Evolutionary conservation across 1,140 invertebrate genomes (phyloP).

Genomic region (Leptoteleia sp.): DNA sequence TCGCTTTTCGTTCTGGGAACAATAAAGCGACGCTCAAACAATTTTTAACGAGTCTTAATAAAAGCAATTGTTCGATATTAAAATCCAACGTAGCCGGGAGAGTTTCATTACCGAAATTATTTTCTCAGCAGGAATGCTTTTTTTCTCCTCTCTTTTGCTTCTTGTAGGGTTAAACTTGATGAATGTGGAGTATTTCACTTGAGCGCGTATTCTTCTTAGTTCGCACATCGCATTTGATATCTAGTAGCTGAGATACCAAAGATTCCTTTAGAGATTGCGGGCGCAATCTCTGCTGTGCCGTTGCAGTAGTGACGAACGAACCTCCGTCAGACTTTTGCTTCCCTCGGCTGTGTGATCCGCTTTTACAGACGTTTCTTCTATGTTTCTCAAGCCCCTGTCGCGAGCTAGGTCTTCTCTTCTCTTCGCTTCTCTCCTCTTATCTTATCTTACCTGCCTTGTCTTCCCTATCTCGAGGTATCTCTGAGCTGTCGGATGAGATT

Average conservation of each 20-base stretch:
- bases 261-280: constrained; percentile 79
- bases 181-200: constrained; percentile 62
- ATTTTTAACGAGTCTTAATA: not conserved
- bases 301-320: constrained; percentile 75
- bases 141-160: too few relatives aligned
- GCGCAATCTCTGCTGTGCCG: constrained; percentile 73
- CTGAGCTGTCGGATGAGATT: constrained; percentile 74
- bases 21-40: not conserved
- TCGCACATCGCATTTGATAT: constrained; percentile 60
- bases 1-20: not conserved
- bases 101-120: constrained; percentile 30
- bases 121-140: constrained; percentile 39
- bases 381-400: constrained; percentile 62
- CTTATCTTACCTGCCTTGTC: constrained; percentile 66
- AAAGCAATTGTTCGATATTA: not conserved
- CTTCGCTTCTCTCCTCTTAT: constrained; percentile 66
- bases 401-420: constrained; percentile 46
- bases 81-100: not conserved
- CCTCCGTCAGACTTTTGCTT: constrained; percentile 67
- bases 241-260: constrained; percentile 75
- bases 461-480: constrained; percentile 68
- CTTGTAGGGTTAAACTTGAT: constrained; percentile 53
- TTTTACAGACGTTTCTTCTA: constrained; percentile 63
- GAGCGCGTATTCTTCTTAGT: constrained; percentile 57
- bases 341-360: constrained; percentile 44